Base-by-base conservation (phyloP, 2,888 invertebrate genomes). In the Alloscopus bannaensis region DNA sequence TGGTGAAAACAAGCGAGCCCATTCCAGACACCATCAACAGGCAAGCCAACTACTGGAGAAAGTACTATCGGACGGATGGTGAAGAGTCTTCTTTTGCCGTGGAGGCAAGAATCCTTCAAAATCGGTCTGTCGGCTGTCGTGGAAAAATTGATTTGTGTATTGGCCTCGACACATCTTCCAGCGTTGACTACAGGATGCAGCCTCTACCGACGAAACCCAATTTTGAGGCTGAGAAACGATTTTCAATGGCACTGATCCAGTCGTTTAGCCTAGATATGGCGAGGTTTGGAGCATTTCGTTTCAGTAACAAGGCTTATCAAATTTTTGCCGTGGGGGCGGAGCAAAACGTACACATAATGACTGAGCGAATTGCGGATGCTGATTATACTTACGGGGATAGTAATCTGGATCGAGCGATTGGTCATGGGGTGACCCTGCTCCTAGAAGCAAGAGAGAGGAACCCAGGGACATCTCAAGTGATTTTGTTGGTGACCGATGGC, bases 401-500 rank as follows among this genome's bases (percentile, higher is more conserved):
- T 3, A 62, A 59, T n/a, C 68, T 65, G 0, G 59, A 73, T 29
- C 28, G 28, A 0, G 80, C 69, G 4, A 28, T 82, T 3, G 1
- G 26, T 2, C 50, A 50, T 22, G 71, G 71, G n/a, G 16, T 11
- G 13, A 4, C 40, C 31, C 45, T 22, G 66, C 68, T 45, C 31
- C 65, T n/a, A 26, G 66, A 36, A 65, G 45, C 36, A 31, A 47
- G n/a, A 8, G 22, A 13, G 22, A 0, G 24, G 28, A 1, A 18
- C 0, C 13, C 13, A n/a, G 80, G 75, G n/a, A 62, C 75, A 31
- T 78, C 81, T 3, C 66, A 59, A 62, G 55, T 83, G 11, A 45
- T 82, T n/a, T 22, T 68, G 0, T n/a, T 81, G 2, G 69, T 82
- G 24, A 82, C 80, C 3, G 84, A 82, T 57, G 84, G 80, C n/a